Evolutionary conservation across 2,888 invertebrate species (phyloP).

Genomic region (Lymantria dispar): DNA sequence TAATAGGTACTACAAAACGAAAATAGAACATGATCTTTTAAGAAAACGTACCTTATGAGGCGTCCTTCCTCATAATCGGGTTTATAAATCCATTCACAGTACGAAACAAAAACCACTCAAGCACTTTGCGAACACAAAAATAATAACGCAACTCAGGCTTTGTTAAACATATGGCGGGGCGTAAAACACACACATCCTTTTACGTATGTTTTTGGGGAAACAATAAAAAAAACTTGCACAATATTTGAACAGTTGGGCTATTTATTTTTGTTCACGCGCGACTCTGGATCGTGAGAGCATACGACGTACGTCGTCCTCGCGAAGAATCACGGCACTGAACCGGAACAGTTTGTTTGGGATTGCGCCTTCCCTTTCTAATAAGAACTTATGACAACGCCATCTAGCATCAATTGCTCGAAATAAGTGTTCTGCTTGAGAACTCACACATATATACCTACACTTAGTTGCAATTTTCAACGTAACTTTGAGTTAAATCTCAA

Average conservation of each 20-base stretch:
- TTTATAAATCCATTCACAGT: slow-evolving; percentile 76
- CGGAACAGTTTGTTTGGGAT: slow-evolving; percentile 52
- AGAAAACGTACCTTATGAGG: slow-evolving; percentile 54
- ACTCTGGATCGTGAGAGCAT: slow-evolving; percentile 35
- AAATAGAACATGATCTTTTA: slow-evolving; percentile 43
- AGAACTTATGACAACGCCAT: slow-evolving; percentile 43
- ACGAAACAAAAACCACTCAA: slow-evolving; percentile 68
- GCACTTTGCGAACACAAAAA: slow-evolving; percentile 69
- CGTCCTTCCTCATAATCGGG: slow-evolving; percentile 68
- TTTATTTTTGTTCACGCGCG: slow-evolving; percentile 76
- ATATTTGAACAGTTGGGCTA: slow-evolving; percentile 76
- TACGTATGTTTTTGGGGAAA: slow-evolving; percentile 50
- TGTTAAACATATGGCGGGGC: slow-evolving; percentile 39
- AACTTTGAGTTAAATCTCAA: too few species aligned
- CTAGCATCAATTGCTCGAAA: slow-evolving; percentile 30
- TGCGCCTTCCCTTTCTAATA: slow-evolving; percentile 63
- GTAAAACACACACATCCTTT: slow-evolving; percentile 58
- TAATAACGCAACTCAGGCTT: slow-evolving; percentile 44
- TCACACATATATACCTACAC: neutral
- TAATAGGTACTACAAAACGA: slow-evolving; percentile 22
- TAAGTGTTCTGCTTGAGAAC: neutral
- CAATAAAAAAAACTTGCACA: slow-evolving; percentile 72
- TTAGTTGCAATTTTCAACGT: too few species aligned
- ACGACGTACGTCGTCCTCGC: slow-evolving; percentile 38
- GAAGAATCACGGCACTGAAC: slow-evolving; percentile 64